Conservation (phyloP, 2,797 vertebrate genomes). For the Hydrophis major region DNA sequence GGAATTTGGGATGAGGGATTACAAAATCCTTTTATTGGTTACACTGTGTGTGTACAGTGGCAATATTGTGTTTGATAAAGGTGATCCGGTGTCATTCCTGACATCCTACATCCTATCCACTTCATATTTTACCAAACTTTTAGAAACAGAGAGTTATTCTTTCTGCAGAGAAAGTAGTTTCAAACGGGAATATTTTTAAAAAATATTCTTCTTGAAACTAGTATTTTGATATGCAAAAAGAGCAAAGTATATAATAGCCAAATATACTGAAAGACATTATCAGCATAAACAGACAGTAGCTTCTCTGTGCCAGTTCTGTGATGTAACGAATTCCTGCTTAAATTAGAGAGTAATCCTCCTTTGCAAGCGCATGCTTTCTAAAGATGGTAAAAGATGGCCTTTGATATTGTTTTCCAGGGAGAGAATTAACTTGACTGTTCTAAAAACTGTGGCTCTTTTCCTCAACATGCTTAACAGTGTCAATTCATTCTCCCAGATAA, state of each 20-base stretch:
- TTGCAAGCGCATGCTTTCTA: neutral
- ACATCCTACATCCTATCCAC: neutral
- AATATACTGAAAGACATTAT: neutral
- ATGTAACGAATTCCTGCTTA: neutral
- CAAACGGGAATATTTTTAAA: neutral
- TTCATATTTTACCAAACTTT: neutral
- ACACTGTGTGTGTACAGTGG: neutral
- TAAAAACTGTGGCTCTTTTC: neutral
- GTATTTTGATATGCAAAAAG: neutral
- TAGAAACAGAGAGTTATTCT: neutral
- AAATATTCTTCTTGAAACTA: neutral
- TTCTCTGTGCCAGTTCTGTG: neutral
- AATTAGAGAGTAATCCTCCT: neutral
- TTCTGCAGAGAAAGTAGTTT: neutral
- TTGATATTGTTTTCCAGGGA: neutral
- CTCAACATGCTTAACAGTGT: neutral
- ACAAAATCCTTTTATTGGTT: neutral
- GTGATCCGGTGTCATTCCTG: neutral
- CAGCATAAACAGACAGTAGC: neutral
- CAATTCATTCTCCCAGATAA: neutral
- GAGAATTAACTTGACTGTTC: neutral
- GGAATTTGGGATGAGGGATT: neutral
- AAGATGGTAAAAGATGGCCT: neutral
- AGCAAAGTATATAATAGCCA: neutral
- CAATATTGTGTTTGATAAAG: neutral